phyloP scores from a whole-genome alignment of 1,140 invertebrate genomes.

The Lordiphosa collinella region DNA sequence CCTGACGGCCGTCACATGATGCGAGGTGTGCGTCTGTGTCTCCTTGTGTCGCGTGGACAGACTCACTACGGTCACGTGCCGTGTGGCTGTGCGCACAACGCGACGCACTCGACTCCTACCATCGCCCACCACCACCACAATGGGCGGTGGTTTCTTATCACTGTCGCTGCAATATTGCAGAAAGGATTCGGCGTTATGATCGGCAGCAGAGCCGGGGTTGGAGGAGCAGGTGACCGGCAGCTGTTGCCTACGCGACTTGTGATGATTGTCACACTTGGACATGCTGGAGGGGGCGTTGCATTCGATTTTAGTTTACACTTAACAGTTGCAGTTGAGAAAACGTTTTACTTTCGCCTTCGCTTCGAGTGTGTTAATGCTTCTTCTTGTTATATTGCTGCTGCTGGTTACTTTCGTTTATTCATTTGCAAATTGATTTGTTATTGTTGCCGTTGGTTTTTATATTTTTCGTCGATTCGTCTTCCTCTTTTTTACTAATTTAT shows the following conservation, averaged over 20 bases:
- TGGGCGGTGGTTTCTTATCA: slow-evolving; percentile 71
- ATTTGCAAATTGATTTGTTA: slow-evolving; percentile 67
- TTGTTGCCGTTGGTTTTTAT: slow-evolving; percentile 11
- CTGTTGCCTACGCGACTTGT: slow-evolving; percentile 46
- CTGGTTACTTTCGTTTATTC: slow-evolving; percentile 61
- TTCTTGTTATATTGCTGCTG: too few relatives aligned
- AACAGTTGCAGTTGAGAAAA: slow-evolving; percentile 10
- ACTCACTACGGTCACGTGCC: slow-evolving; percentile 79
- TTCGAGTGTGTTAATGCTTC: slow-evolving; percentile 36
- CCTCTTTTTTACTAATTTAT: slow-evolving; percentile 51
- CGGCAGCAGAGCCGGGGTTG: slow-evolving; percentile 21
- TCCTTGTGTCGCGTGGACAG: slow-evolving; percentile 78
- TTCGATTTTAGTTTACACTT: slow-evolving; percentile 19
- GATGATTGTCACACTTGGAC: slow-evolving; percentile 38
- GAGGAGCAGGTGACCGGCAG: slow-evolving; percentile 28
- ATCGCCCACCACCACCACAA: slow-evolving; percentile 79
- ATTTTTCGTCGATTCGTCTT: slow-evolving; percentile 15
- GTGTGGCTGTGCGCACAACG: slow-evolving; percentile 74
- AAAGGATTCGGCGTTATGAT: slow-evolving; percentile 66
- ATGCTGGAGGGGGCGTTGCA: slow-evolving; percentile 13
- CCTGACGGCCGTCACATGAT: slow-evolving; percentile 79
- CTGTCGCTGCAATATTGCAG: slow-evolving; percentile 70
- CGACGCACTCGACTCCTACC: slow-evolving; percentile 75
- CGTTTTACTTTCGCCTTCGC: slow-evolving; percentile 52
- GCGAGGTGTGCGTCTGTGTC: slow-evolving; percentile 77